phyloP scores from a whole-genome alignment of 2,888 invertebrate species.

The Drosophila flavopinicola region DNA sequence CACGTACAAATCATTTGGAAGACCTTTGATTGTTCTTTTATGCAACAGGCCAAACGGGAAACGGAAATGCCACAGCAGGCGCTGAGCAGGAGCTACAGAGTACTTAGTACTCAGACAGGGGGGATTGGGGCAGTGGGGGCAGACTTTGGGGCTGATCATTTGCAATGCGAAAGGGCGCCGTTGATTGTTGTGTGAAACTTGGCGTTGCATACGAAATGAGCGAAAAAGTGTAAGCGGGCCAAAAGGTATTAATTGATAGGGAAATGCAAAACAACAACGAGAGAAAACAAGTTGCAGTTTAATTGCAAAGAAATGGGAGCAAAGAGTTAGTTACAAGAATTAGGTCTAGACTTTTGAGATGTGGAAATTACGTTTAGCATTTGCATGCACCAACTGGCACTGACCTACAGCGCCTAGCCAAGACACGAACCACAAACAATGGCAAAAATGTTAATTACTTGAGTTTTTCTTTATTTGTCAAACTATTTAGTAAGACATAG shows the following conservation, averaged over 20 bases:
- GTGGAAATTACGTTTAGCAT: slow-evolving; percentile 14
- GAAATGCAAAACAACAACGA: slow-evolving; percentile 39
- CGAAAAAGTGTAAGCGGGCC: slow-evolving; percentile 9
- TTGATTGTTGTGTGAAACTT: slow-evolving; percentile 72
- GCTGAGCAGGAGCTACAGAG: slow-evolving; percentile 22
- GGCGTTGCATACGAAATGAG: slow-evolving; percentile 64
- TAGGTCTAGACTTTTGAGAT: slow-evolving; percentile 10
- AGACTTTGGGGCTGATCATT: slow-evolving; percentile 48
- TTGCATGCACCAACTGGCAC: slow-evolving; percentile 4
- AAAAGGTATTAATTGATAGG: slow-evolving; percentile 49
- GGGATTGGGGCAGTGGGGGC: background rate
- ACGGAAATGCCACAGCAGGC: slow-evolving; percentile 57
- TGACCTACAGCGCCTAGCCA: background rate
- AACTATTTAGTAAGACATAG: too few species aligned
- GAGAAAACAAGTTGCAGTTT: slow-evolving; percentile 28
- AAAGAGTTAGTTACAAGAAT: slow-evolving; percentile 6
- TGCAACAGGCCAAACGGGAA: slow-evolving; percentile 71
- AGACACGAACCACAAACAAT: slow-evolving; percentile 18
- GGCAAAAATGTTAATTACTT: too few species aligned
- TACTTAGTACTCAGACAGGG: background rate
- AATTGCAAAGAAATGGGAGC: slow-evolving; percentile 36
- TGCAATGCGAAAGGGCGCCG: slow-evolving; percentile 59
- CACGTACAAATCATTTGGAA: slow-evolving; percentile 71
- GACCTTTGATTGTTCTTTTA: slow-evolving; percentile 72
- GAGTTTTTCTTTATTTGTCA: background rate